Evolutionary conservation across 2,797 vertebrate species (phyloP).

Genomic region (Neostethus bicornis): DNA sequence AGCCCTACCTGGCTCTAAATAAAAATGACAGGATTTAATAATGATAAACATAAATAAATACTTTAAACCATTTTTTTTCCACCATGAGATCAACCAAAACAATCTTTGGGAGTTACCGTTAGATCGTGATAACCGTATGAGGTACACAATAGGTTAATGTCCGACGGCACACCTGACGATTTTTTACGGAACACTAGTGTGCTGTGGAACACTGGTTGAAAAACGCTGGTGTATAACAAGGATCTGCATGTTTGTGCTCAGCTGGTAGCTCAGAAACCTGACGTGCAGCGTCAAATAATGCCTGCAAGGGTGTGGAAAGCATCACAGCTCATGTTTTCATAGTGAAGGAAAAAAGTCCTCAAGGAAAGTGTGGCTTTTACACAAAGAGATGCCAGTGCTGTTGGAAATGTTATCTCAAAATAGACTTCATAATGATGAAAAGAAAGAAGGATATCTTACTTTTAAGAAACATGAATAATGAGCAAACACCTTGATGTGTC

Average conservation of each 20-base stretch:
- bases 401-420: constrained; percentile 53
- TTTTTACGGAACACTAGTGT: too few relatives aligned
- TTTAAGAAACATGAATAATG: constrained; percentile 19
- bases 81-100: too few relatives aligned
- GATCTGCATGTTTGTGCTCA: constrained; percentile 29
- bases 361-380: constrained; percentile 51
- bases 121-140: too few relatives aligned
- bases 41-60: too few relatives aligned
- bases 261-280: constrained; percentile 29
- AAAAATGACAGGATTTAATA: too few relatives aligned
- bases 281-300: constrained; percentile 26
- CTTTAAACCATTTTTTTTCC: too few relatives aligned
- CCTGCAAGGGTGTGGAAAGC: constrained; percentile 15
- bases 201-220: too few relatives aligned
- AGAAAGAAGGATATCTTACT: constrained; percentile 4
- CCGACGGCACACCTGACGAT: too few relatives aligned
- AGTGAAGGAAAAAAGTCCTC: constrained; percentile 23
- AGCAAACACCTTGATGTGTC: constrained; percentile 8
- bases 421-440: constrained; percentile 17
- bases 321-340: constrained; percentile 33
- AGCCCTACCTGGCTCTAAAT: too few relatives aligned
- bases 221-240: too few relatives aligned
- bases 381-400: constrained; percentile 20
- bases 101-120: too few relatives aligned
- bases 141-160: too few relatives aligned